Evolutionary conservation across 2,888 invertebrate genomes (phyloP).

Genomic region (Rotaria magnacalcarata): DNA sequence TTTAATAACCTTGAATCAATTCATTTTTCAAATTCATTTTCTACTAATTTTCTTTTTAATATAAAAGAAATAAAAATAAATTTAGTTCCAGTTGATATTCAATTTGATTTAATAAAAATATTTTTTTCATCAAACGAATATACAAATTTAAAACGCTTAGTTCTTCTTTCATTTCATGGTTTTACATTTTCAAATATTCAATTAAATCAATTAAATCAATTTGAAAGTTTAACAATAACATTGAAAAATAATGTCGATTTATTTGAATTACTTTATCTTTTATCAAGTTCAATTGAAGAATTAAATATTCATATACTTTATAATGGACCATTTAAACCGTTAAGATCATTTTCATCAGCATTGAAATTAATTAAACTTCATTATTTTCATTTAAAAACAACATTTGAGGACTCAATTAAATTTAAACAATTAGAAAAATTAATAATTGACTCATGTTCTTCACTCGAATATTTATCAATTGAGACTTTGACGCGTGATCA

Average conservation of each 20-base stretch:
- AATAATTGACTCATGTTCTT: background rate
- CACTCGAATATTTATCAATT: background rate
- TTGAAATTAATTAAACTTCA: background rate
- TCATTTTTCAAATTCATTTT: background rate
- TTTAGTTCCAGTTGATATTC: background rate
- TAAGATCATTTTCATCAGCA: background rate
- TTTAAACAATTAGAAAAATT: conserved; percentile 20
- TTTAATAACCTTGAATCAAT: background rate
- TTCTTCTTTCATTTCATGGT: background rate
- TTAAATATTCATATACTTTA: conserved; percentile 29
- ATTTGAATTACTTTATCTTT: background rate
- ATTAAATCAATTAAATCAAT: background rate
- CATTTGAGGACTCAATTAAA: conserved; percentile 27
- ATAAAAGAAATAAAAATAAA: background rate
- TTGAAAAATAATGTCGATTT: background rate
- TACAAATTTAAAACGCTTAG: background rate
- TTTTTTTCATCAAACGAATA: background rate
- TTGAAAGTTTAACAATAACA: conserved; percentile 3
- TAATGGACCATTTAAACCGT: conserved; percentile 7
- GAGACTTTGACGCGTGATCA: conserved; percentile 18
- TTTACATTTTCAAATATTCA: background rate
- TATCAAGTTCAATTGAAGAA: background rate
- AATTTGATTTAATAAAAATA: background rate
- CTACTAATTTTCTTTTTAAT: background rate
- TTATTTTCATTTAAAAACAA: conserved; percentile 28